Evolutionary conservation across 2,113 vertebrate species (phyloP), one percentile per base, ranked within the genome.

Genomic region (Sylvilagus bachmani): DNA sequence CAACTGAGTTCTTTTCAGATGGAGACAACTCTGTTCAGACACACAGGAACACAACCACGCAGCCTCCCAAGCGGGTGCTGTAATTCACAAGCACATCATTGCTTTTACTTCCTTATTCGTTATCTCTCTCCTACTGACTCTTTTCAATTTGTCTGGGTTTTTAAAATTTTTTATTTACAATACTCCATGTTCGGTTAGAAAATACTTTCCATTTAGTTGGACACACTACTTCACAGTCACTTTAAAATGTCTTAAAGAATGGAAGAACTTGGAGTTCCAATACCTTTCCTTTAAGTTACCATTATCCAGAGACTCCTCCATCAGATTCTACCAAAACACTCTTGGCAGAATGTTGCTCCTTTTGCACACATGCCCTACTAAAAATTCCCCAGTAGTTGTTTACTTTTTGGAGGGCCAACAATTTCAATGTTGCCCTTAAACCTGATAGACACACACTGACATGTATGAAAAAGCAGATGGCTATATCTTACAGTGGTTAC

Each of bases 21-120:
- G 74, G 83, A 96, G 94, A 96, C 96, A 98, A 97, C 79, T 97
- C 93, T 89, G 96, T 96, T 96, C 79, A 94, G 97, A 97, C 92
- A 97, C 97, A 98, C 66, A 95, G 90, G 94, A 97, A 97, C 97
- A 98, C 89, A 97, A 97, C 96, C 97, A 89, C 77, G 80, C 94
- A 94, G 94, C 36, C 84, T 96, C 95, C 96, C 89, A 96, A 93
- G 94, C 94, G 95, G 97, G 89, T 90, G 90, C 73, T 86, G 61
- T 79, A 89, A 96, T 81, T 66, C 64, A 10, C 85, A 75, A 55
- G 55, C 78, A 81, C 27, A 25, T 27, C 22, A 36, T 17, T 6
- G 79, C 6, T 29, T 91, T 8, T 64, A 13, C 14, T 75, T 17
- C 25, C 27, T 5, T 4, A 77, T 71, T 31, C 86, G 62, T 25